phyloP scores from a whole-genome alignment of 2,113 vertebrate species.

The Semicossyphus pulcher region DNA sequence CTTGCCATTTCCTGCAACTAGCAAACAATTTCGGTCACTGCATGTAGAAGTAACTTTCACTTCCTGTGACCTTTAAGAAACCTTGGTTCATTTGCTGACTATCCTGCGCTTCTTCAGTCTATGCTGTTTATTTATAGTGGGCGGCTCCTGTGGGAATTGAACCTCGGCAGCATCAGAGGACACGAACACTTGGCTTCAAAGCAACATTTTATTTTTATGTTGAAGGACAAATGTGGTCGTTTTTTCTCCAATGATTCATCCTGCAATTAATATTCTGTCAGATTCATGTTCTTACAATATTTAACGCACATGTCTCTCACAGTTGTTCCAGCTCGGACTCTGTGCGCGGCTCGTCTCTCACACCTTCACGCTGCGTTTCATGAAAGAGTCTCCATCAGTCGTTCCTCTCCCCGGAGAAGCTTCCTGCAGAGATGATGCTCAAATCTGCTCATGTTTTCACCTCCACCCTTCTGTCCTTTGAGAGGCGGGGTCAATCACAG shows the following conservation, averaged over 20 bases:
- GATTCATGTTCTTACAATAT: neutral
- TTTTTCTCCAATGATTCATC: neutral
- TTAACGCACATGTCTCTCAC: too few relatives aligned
- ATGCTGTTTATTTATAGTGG: neutral
- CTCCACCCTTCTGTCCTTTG: neutral
- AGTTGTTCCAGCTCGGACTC: constrained; percentile 8
- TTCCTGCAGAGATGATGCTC: too few relatives aligned
- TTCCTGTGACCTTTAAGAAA: neutral
- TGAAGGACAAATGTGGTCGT: neutral
- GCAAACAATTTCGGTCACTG: too few relatives aligned
- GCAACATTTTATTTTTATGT: neutral
- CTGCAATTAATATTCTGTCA: neutral
- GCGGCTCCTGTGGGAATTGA: neutral
- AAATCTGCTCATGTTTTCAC: too few relatives aligned
- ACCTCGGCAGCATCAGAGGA: neutral
- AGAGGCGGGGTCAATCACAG: too few relatives aligned
- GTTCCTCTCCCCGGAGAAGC: constrained; percentile 20
- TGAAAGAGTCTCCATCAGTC: constrained; percentile 39
- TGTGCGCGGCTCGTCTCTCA: constrained; percentile 20
- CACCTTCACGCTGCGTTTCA: constrained; percentile 31
- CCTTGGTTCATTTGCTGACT: neutral
- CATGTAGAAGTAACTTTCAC: neutral
- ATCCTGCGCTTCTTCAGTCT: neutral
- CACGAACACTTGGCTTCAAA: neutral
- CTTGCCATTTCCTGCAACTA: too few relatives aligned